Evolutionary conservation across 2,113 vertebrate genomes (phyloP).

Genomic region (Oxygymnocypris stewartii): DNA sequence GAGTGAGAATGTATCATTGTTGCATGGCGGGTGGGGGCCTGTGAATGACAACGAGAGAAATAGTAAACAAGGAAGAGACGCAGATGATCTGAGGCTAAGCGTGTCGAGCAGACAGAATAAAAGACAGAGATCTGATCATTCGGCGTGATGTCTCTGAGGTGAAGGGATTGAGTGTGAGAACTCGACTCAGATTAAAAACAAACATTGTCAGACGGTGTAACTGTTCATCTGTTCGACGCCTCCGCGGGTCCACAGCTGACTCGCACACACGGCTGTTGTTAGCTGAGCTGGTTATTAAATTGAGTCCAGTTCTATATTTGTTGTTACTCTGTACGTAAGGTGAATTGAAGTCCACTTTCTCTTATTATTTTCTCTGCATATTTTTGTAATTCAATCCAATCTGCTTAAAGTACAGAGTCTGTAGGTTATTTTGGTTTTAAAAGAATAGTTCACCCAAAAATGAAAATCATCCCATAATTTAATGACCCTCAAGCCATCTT

Average conservation of each 20-base stretch:
- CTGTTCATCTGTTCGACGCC: neutral
- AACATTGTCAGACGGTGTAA: conserved; percentile 30
- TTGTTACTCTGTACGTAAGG: neutral
- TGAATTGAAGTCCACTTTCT: neutral
- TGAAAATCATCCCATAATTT: neutral
- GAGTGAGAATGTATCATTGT: neutral
- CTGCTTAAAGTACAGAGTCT: neutral
- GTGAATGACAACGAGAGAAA: conserved; percentile 18
- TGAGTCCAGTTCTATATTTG: neutral
- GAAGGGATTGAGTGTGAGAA: conserved; percentile 33
- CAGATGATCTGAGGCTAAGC: conserved; percentile 36
- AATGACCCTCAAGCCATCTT: neutral
- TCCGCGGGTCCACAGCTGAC: neutral
- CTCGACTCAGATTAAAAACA: conserved; percentile 45
- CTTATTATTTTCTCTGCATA: neutral
- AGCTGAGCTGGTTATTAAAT: conserved; percentile 20
- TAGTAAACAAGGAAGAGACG: conserved; percentile 9
- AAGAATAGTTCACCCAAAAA: neutral
- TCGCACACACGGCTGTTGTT: neutral
- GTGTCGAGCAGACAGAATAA: conserved; percentile 29
- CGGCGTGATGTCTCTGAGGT: conserved; percentile 13
- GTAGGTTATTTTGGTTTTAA: neutral
- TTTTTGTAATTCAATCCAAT: neutral
- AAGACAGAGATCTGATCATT: conserved; percentile 26
- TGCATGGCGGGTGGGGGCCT: neutral